Evolutionary conservation across 2,113 vertebrate species (phyloP), one percentile per base, ranked within the genome.

Genomic region (Bungarus multicinctus): DNA sequence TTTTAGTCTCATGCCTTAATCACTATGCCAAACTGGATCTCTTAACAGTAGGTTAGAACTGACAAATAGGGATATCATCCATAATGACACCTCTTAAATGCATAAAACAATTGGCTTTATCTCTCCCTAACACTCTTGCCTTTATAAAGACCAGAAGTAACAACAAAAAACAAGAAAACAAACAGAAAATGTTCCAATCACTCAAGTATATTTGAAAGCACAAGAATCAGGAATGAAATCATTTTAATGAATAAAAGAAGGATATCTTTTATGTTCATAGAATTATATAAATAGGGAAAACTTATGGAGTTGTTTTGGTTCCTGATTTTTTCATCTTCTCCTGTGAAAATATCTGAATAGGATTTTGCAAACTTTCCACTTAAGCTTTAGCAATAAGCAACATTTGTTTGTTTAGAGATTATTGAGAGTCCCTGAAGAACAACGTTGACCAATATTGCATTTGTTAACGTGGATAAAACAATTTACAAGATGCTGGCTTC

Each of bases 371-470:
- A 20, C 53, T 23, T 52, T 81, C 20, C 12, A 11, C 85, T 85
- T 89, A 93, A 34, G 52, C 27, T 12, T 53, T 57, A 81, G 52
- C 64, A 55, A 22, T 30, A 39, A 34, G 39, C 52, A 45, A 23
- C 64, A 89, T 93, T 89, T 93, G 53, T 90, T 93, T 86, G 54
- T 55, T 85, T 60, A 89, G 53, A 85, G 92, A 93, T 93, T 90
- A 85, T 27, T 55, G 30, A 50, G 43, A 27, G 25, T 89, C 43
- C 54, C 88, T 45, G 54, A 60, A 85, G 69, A 60, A 27, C 11
- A 50, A 60, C 8, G 74, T 52, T 60, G 74, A 85, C 69, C 88
- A 93, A 55, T 86, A 89, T 60, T 86, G 92, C 89, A 87, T 87
- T 86, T 86, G 89, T 90, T 87, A 90, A 90, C 87, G 81, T 81